Conservation (phyloP, 2,113 vertebrate species). For the Salvelinus namaycush region DNA sequence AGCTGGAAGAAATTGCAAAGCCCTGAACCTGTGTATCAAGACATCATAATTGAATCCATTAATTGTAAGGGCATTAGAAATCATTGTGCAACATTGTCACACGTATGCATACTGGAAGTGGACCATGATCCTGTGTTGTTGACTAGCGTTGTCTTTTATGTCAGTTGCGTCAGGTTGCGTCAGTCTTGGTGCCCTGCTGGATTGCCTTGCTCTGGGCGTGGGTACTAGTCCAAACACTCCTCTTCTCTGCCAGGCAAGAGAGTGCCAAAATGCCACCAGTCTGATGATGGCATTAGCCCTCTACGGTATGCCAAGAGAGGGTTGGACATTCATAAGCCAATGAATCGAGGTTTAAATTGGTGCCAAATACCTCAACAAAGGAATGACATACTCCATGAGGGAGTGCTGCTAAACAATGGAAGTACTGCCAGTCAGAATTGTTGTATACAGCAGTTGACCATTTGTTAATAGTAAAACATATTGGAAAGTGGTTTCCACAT, state of each 20-base stretch:
- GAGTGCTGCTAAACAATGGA: neutral
- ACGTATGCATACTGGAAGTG: conserved; percentile 43
- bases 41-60: conserved; percentile 42
- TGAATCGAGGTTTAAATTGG: neutral
- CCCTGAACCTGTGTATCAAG: too few species aligned
- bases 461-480: neutral
- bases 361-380: neutral
- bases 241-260: conserved; percentile 23
- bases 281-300: neutral
- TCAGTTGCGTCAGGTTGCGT: conserved; percentile 74
- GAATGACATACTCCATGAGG: neutral
- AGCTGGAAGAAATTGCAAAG: too few species aligned
- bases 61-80: conserved; percentile 31
- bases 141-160: conserved; percentile 63
- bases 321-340: neutral
- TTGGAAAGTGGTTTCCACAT: neutral
- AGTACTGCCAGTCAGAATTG: neutral
- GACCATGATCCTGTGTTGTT: conserved; percentile 49
- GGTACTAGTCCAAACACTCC: conserved; percentile 27
- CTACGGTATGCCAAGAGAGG: neutral
- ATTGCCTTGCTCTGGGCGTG: conserved; percentile 11
- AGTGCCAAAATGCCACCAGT: conserved; percentile 1
- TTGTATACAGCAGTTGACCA: too few species aligned
- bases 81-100: conserved; percentile 43
- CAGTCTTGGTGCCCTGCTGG: conserved; percentile 44